Evolutionary conservation across 2,797 vertebrate genomes (phyloP).

Genomic region (Alosa sapidissima): DNA sequence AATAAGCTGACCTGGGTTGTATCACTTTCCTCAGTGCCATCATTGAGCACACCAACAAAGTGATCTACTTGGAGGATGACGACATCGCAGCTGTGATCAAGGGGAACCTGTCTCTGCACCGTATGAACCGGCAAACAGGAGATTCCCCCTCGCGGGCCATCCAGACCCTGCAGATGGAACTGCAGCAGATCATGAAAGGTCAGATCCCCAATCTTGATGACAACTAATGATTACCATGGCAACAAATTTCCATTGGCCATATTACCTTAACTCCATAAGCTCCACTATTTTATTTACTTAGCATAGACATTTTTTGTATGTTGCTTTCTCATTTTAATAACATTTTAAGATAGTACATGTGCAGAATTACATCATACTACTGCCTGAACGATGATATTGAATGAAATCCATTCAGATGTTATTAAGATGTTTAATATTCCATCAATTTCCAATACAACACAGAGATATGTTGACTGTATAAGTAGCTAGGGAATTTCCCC

Average conservation of each 20-base stretch:
- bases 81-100: slow-evolving; percentile 85
- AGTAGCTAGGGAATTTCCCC: not conserved
- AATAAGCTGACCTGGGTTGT: not conserved
- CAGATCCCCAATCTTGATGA: not conserved
- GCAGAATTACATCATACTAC: not conserved
- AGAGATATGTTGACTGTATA: too few relatives aligned
- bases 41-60: slow-evolving; percentile 96
- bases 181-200: slow-evolving; percentile 99
- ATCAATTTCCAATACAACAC: not conserved
- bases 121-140: slow-evolving; percentile 81
- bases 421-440: not conserved
- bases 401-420: not conserved
- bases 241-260: not conserved
- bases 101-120: slow-evolving; percentile 91
- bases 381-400: not conserved
- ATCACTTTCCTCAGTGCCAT: slow-evolving; percentile 76
- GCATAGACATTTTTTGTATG: not conserved
- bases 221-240: too few relatives aligned
- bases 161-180: slow-evolving; percentile 93
- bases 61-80: slow-evolving; percentile 92
- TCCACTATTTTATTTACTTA: not conserved
- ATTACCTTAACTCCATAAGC: not conserved
- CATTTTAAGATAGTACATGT: not conserved
- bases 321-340: too few relatives aligned
- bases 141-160: slow-evolving; percentile 88